Conservation (phyloP, 2,888 invertebrate genomes). For the Drosophila emarginata region DNA sequence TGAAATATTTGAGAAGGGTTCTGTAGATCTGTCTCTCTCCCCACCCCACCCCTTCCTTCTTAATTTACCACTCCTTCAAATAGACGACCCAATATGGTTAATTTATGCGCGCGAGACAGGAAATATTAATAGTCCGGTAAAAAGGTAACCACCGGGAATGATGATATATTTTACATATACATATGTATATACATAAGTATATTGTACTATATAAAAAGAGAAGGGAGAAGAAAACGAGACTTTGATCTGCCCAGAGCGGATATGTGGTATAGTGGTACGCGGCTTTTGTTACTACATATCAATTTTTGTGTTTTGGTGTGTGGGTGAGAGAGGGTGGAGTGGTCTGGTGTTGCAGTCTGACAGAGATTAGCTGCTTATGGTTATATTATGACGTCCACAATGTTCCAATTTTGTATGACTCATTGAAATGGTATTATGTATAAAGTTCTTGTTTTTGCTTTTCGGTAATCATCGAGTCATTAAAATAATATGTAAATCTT, state of each 20-base stretch:
- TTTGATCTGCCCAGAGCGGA: constrained; percentile 40
- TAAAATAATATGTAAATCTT: not conserved
- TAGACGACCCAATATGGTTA: constrained; percentile 42
- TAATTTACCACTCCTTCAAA: constrained; percentile 19
- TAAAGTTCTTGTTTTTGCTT: not conserved
- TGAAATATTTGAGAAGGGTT: constrained; percentile 58
- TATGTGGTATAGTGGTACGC: constrained; percentile 15
- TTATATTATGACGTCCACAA: not conserved
- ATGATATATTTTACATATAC: not conserved
- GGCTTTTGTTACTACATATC: not conserved
- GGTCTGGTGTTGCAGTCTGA: not conserved
- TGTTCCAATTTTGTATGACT: not conserved
- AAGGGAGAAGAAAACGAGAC: not conserved
- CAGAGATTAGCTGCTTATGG: constrained; percentile 4
- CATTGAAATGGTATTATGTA: not conserved
- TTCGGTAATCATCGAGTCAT: not conserved
- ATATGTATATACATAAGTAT: not conserved
- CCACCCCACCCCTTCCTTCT: constrained; percentile 10
- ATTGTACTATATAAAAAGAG: constrained; percentile 6
- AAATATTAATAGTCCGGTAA: constrained; percentile 68
- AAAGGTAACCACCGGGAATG: constrained; percentile 20
- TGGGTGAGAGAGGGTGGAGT: not conserved
- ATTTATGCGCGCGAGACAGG: constrained; percentile 75
- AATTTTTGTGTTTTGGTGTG: constrained; percentile 1
- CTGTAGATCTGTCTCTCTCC: constrained; percentile 1